Evolutionary conservation across 1,140 invertebrate genomes (phyloP), one percentile per base, ranked within the genome.

Genomic region (Drosophila tropicalis): DNA sequence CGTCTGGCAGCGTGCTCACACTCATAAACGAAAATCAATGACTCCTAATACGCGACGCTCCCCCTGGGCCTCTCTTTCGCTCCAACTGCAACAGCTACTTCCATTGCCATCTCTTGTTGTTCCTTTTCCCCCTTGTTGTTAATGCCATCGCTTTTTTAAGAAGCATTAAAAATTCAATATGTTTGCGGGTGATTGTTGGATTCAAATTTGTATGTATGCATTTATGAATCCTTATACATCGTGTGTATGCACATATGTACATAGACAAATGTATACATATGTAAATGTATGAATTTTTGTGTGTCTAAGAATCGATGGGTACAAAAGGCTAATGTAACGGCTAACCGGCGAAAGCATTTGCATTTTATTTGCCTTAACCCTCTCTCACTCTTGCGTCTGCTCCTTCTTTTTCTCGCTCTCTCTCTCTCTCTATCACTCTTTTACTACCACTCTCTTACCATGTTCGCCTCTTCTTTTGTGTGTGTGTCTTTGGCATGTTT

Each of bases 21-120:
- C 76, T 87, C 84, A 89, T 87, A 87, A 87, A 87, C 83, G 83
- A 87, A 87, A 87, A 87, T 87, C 83, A 87, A 87, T 87, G 83
- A 87, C 79, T 87, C 84, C 84, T 79, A 89, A 86, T 89, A 67
- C 82, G 63, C 64, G 61, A 47, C 25, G 40, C 17, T 41, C 54
- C 34, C 58, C 65, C 44, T 15, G n/a, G 5, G 22, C 10, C 44
- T 15, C 40, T 34, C 19, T n/a, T 29, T 12, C 5, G 13, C 7
- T 0, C 2, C 36, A 19, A 29, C 32, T 7, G 13, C 40, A 3
- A 12, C 29, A 13, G 47, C 25, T 39, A 6, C 41, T 68, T 51
- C 62, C 71, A 40, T 39, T 58, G 44, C 19, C 4, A n/a, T 60
- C 34, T 60, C 34, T 34, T 51, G 22, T 40, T 44, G 41, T 47